phyloP scores from a whole-genome alignment of 2,113 vertebrate genomes.

The Lophura nycthemera region DNA sequence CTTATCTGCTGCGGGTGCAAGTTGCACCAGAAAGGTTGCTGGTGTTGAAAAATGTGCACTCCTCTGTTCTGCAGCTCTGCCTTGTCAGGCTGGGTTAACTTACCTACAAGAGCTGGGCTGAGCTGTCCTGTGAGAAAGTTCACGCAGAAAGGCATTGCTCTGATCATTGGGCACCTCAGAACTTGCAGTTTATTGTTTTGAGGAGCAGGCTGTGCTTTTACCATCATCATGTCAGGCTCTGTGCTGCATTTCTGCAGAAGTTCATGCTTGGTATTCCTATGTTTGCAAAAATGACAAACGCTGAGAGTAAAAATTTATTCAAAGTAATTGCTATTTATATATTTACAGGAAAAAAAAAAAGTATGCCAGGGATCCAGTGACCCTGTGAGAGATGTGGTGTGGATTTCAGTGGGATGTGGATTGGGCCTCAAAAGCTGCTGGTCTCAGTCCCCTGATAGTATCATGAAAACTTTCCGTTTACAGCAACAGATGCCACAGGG shows the following conservation, averaged over 20 bases:
- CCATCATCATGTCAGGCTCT: background rate
- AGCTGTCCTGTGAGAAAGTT: conserved; percentile 3
- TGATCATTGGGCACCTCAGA: background rate
- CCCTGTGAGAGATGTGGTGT: background rate
- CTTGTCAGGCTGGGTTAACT: background rate
- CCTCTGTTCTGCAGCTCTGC: background rate
- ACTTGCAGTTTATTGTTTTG: background rate
- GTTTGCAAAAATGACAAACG: background rate
- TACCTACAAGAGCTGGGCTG: background rate
- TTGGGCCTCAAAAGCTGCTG: background rate
- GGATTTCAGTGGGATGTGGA: background rate
- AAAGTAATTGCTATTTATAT: background rate
- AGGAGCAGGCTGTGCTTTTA: background rate
- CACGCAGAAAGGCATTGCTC: background rate
- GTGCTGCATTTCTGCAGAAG: background rate
- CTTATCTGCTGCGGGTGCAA: background rate
- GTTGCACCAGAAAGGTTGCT: background rate
- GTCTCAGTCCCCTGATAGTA: background rate
- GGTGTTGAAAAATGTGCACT: background rate
- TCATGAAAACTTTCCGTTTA: background rate
- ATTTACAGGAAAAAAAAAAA: background rate
- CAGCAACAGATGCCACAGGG: background rate
- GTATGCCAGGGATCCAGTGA: background rate
- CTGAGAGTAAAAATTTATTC: conserved; percentile 14
- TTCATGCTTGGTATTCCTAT: background rate